Conservation (phyloP, 2,113 vertebrate genomes). For the Fulica atra region DNA sequence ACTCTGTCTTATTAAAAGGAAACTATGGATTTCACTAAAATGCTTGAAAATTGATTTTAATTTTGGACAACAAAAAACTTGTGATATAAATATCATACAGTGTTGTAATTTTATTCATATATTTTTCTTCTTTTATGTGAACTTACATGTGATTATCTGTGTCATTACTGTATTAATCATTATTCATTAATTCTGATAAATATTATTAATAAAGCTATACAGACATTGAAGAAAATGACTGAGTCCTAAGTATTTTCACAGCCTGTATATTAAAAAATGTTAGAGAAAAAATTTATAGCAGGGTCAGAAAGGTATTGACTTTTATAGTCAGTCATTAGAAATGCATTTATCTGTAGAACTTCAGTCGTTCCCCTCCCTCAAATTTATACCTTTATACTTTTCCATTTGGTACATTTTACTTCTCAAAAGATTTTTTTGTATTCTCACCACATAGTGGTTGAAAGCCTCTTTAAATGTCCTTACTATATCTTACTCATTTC, state of each 20-base stretch:
- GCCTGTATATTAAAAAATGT: not conserved
- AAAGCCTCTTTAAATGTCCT: not conserved
- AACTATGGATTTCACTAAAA: not conserved
- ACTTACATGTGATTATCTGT: not conserved
- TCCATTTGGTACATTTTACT: not conserved
- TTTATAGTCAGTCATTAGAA: not conserved
- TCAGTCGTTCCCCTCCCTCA: fast-evolving
- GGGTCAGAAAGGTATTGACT: not conserved
- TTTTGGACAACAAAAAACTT: not conserved
- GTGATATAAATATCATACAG: not conserved
- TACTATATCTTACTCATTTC: not conserved
- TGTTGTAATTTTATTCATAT: not conserved
- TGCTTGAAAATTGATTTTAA: not conserved
- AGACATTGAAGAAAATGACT: not conserved
- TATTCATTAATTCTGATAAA: not conserved
- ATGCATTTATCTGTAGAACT: not conserved
- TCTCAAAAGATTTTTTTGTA: not conserved
- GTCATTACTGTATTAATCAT: not conserved
- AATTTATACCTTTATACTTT: not conserved
- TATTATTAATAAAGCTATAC: not conserved
- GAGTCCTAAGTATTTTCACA: not conserved
- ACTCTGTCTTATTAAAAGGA: not conserved
- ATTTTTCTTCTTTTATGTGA: not conserved
- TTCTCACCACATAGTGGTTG: not conserved
- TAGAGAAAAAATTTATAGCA: not conserved